phyloP scores from a whole-genome alignment of 2,797 vertebrate species.

The Miichthys miiuy region DNA sequence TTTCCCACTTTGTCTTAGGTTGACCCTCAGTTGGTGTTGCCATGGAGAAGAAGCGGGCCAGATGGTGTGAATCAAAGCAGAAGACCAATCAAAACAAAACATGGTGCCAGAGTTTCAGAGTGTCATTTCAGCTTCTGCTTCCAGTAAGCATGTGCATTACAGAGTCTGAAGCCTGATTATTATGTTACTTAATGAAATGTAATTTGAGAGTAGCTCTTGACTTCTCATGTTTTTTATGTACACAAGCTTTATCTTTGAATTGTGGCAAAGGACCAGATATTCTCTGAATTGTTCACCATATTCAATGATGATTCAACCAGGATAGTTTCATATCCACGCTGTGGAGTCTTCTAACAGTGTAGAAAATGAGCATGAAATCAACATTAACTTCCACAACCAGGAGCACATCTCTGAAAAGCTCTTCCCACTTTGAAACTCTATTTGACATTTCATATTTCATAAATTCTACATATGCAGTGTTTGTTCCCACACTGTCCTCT shows the following conservation, averaged over 20 bases:
- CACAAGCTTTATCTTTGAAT: neutral
- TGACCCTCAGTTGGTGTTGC: neutral
- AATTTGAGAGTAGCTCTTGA: neutral
- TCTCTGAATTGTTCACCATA: neutral
- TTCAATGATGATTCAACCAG: neutral
- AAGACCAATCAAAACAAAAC: too few relatives aligned
- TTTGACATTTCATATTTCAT: neutral
- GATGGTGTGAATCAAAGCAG: too few relatives aligned
- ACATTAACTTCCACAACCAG: neutral
- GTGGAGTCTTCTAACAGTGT: neutral
- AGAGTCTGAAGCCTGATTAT: neutral
- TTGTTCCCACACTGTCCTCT: neutral
- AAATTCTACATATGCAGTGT: neutral
- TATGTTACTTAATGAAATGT: neutral
- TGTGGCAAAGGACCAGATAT: neutral
- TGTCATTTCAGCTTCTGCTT: neutral
- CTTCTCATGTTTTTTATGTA: neutral
- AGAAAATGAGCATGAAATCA: too few relatives aligned
- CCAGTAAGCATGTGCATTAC: neutral
- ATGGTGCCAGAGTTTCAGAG: neutral
- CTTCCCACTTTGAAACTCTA: neutral
- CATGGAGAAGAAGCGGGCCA: too few relatives aligned
- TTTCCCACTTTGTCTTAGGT: neutral
- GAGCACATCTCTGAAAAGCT: neutral
- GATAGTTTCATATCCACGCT: neutral